Evolutionary conservation across 2,113 vertebrate genomes (phyloP), one percentile per base, ranked within the genome.

Genomic region (Gulo gulo): DNA sequence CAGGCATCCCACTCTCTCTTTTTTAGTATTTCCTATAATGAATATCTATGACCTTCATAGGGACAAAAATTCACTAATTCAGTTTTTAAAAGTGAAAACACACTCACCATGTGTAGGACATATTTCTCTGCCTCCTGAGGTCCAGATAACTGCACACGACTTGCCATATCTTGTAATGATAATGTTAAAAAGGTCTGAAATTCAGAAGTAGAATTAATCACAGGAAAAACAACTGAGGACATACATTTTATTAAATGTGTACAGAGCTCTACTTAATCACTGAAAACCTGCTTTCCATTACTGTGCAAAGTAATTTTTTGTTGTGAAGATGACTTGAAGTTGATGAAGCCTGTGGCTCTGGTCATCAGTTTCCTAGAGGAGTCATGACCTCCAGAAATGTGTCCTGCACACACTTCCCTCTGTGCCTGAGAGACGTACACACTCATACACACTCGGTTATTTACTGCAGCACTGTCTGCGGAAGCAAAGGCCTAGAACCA

Each of bases 131-230:
- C 99, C 98, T 99, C 99, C 97, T 99, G 99, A 69, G 99, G 99
- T 39, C 99, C 99, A 0, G 99, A 99, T 82, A 99, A 98, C 98
- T 99, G 99, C 97, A 99, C 99, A 97, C 99, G 99, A 99, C 99
- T 99, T 16, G 99, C 99, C 99, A 99, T 99, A 98, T 99, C 99
- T 99, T 99, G 99, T 99, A 99, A 99, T 7, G 99, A 99, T 95
- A 99, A 98, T 0, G 99, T 99, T 98, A 99, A 99, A 98, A 99
- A 99, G 0, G 99, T 99, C 99, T 99, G 99, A 89, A 98, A 98
- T 85, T 47, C 8, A 98, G n/a, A 96, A 95, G 39, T 4, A 85
- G 71, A 97, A 92, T 89, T 85, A 74, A 84, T 94, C 29, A 90
- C 29, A 79, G 26, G 6, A 16, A 85, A 73, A 24, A 34, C n/a